These are phyloP conservation scores for Lateolabrax maculatus DNA, from an alignment of 2,797 vertebrate genomes.

Conservation along the genomic window DNA sequence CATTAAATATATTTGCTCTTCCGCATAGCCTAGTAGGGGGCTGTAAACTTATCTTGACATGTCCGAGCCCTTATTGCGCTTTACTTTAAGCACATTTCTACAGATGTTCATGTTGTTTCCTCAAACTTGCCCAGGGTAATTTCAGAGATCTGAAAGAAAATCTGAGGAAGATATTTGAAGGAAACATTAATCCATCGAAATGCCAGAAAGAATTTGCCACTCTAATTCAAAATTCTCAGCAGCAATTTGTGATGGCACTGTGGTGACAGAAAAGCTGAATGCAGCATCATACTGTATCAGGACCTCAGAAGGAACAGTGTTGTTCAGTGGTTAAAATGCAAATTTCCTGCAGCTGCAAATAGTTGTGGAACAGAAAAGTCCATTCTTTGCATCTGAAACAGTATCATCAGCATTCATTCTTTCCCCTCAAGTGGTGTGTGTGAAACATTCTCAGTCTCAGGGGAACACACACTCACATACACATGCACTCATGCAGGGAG, in stretches of 20 bases:
- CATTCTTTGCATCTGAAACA: slow-evolving; percentile 65
- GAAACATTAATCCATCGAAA: slow-evolving; percentile 54
- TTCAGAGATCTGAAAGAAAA: slow-evolving; percentile 85
- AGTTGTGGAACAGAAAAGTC: slow-evolving; percentile 65
- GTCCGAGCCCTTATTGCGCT: slow-evolving; percentile 35
- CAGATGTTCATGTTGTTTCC: slow-evolving; percentile 62
- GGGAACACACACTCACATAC: slow-evolving; percentile 50
- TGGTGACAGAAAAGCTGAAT: slow-evolving; percentile 56
- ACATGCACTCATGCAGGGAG: slow-evolving; percentile 64
- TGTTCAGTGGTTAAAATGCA: slow-evolving; percentile 72
- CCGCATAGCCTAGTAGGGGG: slow-evolving; percentile 18
- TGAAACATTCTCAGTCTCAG: slow-evolving; percentile 49
- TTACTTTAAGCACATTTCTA: slow-evolving; percentile 52
- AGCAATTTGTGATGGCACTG: slow-evolving; percentile 62
- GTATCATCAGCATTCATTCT: slow-evolving; percentile 71
- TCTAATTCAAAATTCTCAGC: slow-evolving; percentile 27
- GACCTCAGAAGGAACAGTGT: slow-evolving; percentile 41
- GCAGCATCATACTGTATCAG: slow-evolving; percentile 56
- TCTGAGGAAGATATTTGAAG: slow-evolving; percentile 75
- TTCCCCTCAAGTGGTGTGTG: slow-evolving; percentile 62
- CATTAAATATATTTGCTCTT: slow-evolving; percentile 17
- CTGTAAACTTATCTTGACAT: slow-evolving; percentile 51
- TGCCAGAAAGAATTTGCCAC: slow-evolving; percentile 26
- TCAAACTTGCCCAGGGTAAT: slow-evolving; percentile 60
- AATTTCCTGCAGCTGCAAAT: slow-evolving; percentile 74